Evolutionary conservation across 2,113 vertebrate species (phyloP), one percentile per base, ranked within the genome.

Genomic region (Pterocles gutturalis): DNA sequence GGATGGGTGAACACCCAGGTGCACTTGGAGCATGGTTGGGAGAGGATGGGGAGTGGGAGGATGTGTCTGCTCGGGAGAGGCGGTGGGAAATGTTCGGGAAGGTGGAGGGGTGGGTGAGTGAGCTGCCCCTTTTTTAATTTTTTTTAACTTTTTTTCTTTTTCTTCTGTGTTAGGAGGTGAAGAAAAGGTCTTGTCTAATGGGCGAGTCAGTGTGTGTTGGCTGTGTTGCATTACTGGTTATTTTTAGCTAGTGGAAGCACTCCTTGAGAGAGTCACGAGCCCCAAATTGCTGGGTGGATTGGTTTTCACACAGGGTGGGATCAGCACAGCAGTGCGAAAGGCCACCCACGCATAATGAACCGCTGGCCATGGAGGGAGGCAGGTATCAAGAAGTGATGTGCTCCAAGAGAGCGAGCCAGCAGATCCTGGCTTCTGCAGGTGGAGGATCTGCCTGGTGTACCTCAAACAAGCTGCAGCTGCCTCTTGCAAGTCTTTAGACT

Each of bases 241-340:
- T 89, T 96, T 96, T 96, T 81, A 85, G 72, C 36, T 10, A 18
- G 34, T 91, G 93, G 87, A 89, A 70, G 29, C 36, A 82, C 41
- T 57, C 17, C 43, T 64, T 62, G 45, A 28, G 41, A 62, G 58
- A 71, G n/a, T 7, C 26, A 26, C 14, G 24, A 43, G 55, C 53
- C 83, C 25, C 34, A 31, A 1, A 1, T 78, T 82, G 28, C 75
- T 29, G 48, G 28, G 45, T 64, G 62, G 89, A 72, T 83, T 31
- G 9, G 29, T 83, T 94, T 93, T 85, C 90, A 64, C n/a, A 60
- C 9, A 2, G 34, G 28, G 5, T 73, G 60, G 75, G 55, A 85
- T 73, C 60, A 22, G 29, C 5, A 6, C 57, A 87, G 86, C 57
- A 38, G 46, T 17, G 54, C 0, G 1, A 77, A 88, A 93, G 73